Conservation (phyloP, 2,113 vertebrate genomes). For the Tychaedon coryphoeus region DNA sequence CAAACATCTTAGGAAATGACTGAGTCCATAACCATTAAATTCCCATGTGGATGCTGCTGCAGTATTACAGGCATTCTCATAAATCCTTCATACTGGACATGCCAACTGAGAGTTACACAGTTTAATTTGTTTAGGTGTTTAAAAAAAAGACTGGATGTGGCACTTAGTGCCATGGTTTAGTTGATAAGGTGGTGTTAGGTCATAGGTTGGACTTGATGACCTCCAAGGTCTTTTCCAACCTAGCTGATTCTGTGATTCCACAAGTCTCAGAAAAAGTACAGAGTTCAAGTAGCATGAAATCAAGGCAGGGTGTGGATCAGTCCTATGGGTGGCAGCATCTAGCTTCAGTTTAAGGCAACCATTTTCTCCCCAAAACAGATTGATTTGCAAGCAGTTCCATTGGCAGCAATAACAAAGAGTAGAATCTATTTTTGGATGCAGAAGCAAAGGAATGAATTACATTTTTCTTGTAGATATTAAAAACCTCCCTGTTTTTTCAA, state of each 20-base stretch:
- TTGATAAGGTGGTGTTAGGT: not conserved
- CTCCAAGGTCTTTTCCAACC: not conserved
- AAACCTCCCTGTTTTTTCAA: not conserved
- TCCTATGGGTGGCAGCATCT: constrained; percentile 42
- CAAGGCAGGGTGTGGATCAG: not conserved
- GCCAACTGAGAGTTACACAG: not conserved
- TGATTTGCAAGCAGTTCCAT: not conserved
- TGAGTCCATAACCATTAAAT: not conserved
- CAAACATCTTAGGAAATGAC: not conserved
- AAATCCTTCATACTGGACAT: not conserved
- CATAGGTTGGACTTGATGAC: not conserved
- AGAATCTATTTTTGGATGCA: not conserved
- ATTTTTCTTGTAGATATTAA: not conserved
- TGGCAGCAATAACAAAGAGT: not conserved
- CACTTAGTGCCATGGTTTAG: not conserved
- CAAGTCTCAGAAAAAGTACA: not conserved
- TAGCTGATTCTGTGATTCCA: rapidly evolving
- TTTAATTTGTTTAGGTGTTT: not conserved
- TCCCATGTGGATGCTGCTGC: not conserved
- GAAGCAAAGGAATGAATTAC: not conserved
- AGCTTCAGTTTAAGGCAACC: not conserved
- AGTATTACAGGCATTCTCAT: not conserved
- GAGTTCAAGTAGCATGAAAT: not conserved
- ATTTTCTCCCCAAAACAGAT: not conserved
- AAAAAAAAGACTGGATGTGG: not conserved